A percentile compares a stretch with the other conserved stretches of the same genome.
Conservation (phyloP, 2,797 vertebrate species). For the Alfaro cultratus region DNA sequence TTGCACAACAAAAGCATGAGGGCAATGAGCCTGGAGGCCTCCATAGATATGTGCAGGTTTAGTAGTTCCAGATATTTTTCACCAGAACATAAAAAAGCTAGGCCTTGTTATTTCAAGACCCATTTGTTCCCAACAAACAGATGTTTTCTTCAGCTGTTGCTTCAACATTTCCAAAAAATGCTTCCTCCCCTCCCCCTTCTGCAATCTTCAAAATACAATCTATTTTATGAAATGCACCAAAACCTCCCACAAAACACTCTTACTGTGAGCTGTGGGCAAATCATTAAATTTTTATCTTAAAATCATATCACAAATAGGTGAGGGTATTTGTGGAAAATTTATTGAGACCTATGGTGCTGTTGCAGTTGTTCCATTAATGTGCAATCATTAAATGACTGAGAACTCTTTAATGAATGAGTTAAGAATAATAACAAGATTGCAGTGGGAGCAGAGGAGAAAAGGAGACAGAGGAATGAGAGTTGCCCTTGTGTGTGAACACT, state of each 20-base stretch:
- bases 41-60: neutral
- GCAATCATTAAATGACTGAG: slow-evolving; percentile 66
- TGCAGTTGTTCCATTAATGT: slow-evolving; percentile 65
- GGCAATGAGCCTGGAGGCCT: neutral
- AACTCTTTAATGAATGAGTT: slow-evolving; percentile 77
- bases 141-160: neutral
- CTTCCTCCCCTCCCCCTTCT: neutral
- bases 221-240: neutral
- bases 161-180: neutral
- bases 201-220: no score
- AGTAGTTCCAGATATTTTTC: neutral
- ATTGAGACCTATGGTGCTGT: slow-evolving; percentile 42
- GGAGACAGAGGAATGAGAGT: slow-evolving; percentile 66
- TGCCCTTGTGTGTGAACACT: slow-evolving; percentile 80
- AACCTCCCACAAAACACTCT: neutral
- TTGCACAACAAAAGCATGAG: neutral
- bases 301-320: slow-evolving; percentile 15
- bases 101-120: neutral
- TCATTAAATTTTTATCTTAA: slow-evolving; percentile 15
- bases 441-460: slow-evolving; percentile 60
- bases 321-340: slow-evolving; percentile 17
- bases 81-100: neutral
- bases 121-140: neutral
- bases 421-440: slow-evolving; percentile 80
- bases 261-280: neutral